These are phyloP conservation scores for Chirona hameri DNA, from an alignment of 2,888 invertebrate genomes.

Conservation along the genomic window DNA sequence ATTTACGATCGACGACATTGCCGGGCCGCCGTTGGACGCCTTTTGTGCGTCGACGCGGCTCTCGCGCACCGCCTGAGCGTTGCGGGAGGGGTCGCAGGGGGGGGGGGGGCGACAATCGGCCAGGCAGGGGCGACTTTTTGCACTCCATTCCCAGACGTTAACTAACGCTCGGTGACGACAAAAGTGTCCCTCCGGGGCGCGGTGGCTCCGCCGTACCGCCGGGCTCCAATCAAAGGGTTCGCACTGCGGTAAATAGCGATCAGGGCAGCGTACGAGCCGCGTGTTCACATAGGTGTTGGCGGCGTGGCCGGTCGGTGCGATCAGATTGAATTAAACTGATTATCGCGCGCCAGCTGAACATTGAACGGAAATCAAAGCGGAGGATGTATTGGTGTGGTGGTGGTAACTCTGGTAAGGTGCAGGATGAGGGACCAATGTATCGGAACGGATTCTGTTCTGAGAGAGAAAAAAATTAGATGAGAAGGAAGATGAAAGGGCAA, in stretches of 20 bases:
- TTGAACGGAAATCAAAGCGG: too few relatives aligned
- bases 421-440: too few relatives aligned
- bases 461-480: too few relatives aligned
- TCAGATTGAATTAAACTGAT: neutral
- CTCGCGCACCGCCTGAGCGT: neutral
- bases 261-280: too few relatives aligned
- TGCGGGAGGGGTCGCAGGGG: neutral
- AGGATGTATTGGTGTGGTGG: too few relatives aligned
- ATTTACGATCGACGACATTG: neutral
- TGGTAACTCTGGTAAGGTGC: too few relatives aligned
- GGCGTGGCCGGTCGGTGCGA: too few relatives aligned
- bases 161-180: neutral
- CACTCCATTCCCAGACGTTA: conserved; percentile 4
- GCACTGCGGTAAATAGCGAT: neutral
- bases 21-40: neutral
- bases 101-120: neutral
- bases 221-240: neutral
- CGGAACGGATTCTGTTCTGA: too few relatives aligned
- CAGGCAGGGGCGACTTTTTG: neutral
- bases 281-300: too few relatives aligned
- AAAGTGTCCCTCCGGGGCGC: neutral
- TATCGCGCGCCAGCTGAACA: too few relatives aligned
- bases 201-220: neutral
- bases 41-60: neutral
- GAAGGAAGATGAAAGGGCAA: too few relatives aligned